Conservation (phyloP, 2,888 invertebrate species). For the Imbricaverruca yamaguchii region DNA sequence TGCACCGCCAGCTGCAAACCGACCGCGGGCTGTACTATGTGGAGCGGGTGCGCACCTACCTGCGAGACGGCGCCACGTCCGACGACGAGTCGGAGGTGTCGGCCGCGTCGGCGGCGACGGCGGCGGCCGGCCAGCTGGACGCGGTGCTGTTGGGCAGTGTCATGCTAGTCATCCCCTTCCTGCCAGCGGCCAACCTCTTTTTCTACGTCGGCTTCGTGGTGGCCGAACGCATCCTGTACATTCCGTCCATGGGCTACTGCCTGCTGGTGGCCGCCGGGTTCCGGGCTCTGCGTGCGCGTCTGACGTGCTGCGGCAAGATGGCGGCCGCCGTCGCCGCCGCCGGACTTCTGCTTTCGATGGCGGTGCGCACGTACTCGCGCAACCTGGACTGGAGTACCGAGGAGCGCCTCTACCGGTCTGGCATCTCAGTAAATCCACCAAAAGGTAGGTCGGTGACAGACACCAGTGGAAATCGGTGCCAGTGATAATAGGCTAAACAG, state of each 20-base stretch:
- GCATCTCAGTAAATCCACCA: constrained; percentile 87
- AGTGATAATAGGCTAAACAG: too few relatives aligned
- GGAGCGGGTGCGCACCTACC: constrained; percentile 25
- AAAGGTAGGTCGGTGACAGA: constrained; percentile 62
- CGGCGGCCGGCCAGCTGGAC: constrained; percentile 39
- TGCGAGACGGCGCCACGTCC: constrained; percentile 23
- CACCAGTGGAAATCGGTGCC: too few relatives aligned
- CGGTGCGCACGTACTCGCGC: constrained; percentile 62
- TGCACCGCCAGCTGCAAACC: constrained; percentile 39
- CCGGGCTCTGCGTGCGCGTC: constrained; percentile 34
- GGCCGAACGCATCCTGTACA: constrained; percentile 89
- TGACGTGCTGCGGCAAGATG: constrained; percentile 27
- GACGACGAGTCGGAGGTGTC: constrained; percentile 24
- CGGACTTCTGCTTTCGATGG: constrained; percentile 45
- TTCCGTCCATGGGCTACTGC: constrained; percentile 93
- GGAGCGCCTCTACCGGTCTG: constrained; percentile 84
- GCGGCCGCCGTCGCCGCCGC: constrained; percentile 51
- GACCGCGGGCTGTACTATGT: constrained; percentile 4
- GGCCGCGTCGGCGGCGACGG: constrained; percentile 25
- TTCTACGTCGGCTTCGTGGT: constrained; percentile 98
- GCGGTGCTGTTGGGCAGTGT: constrained; percentile 54
- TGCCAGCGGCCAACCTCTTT: constrained; percentile 91
- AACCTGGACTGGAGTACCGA: constrained; percentile 90
- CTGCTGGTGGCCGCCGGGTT: constrained; percentile 72
- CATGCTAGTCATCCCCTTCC: constrained; percentile 80